These are phyloP conservation scores for Tolmerus cingulatus DNA, from an alignment of 2,888 invertebrate species.

Conservation along the genomic window DNA sequence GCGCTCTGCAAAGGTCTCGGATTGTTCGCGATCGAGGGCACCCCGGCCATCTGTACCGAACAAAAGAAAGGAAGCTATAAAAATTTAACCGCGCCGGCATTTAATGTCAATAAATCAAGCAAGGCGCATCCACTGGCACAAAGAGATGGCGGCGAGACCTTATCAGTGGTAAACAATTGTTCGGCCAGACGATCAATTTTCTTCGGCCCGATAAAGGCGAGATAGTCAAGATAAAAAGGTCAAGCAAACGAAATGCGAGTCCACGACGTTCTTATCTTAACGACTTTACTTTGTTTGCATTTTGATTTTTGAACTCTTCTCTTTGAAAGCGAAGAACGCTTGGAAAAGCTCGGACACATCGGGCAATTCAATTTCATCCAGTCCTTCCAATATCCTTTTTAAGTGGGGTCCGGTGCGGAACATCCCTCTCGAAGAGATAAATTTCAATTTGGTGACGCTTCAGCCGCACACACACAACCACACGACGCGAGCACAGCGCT, in stretches of 20 bases:
- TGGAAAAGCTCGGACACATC: not conserved
- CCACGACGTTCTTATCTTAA: not conserved
- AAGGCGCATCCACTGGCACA: not conserved
- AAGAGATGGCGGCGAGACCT: not conserved
- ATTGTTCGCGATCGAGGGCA: not conserved
- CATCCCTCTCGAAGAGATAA: not conserved
- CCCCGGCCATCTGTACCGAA: not conserved
- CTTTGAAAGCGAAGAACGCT: not conserved
- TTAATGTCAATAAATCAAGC: not conserved
- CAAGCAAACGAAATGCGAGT: not conserved
- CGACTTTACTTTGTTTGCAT: not conserved
- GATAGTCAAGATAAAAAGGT: not conserved
- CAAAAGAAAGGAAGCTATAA: not conserved
- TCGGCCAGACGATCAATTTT: not conserved
- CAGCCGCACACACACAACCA: not conserved
- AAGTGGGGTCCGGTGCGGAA: not conserved
- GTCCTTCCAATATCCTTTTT: not conserved
- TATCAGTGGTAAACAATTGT: not conserved
- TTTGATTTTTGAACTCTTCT: not conserved
- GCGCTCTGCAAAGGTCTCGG: not conserved
- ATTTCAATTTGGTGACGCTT: not conserved
- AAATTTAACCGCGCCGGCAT: constrained; percentile 1
- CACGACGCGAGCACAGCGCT: not conserved
- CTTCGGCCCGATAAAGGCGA: not conserved
- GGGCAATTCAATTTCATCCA: not conserved